Evolutionary conservation across 2,797 vertebrate genomes (phyloP).

Genomic region (Esox lucius): DNA sequence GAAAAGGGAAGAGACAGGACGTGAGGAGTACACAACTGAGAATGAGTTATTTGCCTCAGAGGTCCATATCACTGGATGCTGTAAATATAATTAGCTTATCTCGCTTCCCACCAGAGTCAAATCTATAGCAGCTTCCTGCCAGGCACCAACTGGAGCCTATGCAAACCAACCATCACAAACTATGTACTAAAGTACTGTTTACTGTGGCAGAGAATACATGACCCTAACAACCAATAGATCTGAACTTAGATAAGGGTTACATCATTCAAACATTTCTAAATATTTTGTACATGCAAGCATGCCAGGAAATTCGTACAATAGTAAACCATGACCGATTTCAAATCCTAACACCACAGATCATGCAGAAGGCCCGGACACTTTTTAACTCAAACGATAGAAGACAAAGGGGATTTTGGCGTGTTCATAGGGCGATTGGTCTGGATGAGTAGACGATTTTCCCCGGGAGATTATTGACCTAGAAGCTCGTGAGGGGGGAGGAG

Average conservation of each 20-base stretch:
- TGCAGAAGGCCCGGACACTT: constrained; percentile 5
- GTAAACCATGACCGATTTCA: background rate
- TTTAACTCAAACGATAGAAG: constrained; percentile 34
- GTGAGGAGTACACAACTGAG: constrained; percentile 2
- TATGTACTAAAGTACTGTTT: constrained; percentile 38
- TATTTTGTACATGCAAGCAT: background rate
- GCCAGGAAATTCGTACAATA: too few species aligned
- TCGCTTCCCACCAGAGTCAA: constrained; percentile 47
- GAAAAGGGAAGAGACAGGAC: background rate
- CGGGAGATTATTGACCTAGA: constrained; percentile 75
- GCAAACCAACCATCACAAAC: constrained; percentile 54
- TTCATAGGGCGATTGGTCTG: constrained; percentile 55
- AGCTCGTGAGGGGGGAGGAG: constrained; percentile 64
- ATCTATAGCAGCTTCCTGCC: constrained; percentile 40
- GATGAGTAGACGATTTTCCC: constrained; percentile 66
- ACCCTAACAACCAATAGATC: constrained; percentile 59
- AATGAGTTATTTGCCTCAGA: constrained; percentile 46
- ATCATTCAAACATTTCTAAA: background rate
- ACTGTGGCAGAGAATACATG: constrained; percentile 44
- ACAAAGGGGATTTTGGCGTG: constrained; percentile 47
- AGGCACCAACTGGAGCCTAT: constrained; percentile 64
- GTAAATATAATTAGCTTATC: constrained; percentile 36
- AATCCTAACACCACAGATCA: background rate
- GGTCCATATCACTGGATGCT: constrained; percentile 29
- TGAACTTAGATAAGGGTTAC: constrained; percentile 23